A percentile compares a stretch with the other conserved stretches of the same genome.
phyloP scores from a whole-genome alignment of 2,113 vertebrate genomes.

The Otus sunia region DNA sequence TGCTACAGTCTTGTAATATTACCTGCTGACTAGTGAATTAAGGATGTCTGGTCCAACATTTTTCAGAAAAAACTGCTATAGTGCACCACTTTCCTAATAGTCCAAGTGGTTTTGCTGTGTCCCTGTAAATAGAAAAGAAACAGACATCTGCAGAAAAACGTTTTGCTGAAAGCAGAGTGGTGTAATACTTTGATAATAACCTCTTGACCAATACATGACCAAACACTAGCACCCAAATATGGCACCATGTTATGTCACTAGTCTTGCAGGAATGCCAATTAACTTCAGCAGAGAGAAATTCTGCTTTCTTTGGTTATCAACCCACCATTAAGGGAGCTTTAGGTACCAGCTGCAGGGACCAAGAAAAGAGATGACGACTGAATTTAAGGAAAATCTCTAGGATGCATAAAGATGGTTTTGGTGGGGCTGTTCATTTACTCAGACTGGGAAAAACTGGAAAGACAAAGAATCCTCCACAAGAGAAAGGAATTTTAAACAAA shows the following conservation, averaged over 20 bases:
- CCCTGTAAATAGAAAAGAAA: not conserved
- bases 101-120: not conserved
- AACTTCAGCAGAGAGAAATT: not conserved
- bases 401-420: not conserved
- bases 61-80: not conserved
- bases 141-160: not conserved
- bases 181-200: not conserved
- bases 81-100: not conserved
- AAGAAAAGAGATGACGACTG: not conserved
- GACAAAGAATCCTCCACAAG: not conserved
- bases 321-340: not conserved
- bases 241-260: not conserved
- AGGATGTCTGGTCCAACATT: not conserved
- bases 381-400: not conserved
- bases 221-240: not conserved
- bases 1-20: not conserved
- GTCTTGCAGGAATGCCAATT: not conserved
- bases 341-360: not conserved
- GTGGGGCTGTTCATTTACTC: not conserved
- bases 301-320: not conserved
- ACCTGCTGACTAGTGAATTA: not conserved
- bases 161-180: not conserved
- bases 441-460: not conserved
- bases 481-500: not conserved
- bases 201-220: not conserved